These are phyloP conservation scores for Odontocolon sp. DNA, from an alignment of 2,888 invertebrate species.

Conservation along the genomic window DNA sequence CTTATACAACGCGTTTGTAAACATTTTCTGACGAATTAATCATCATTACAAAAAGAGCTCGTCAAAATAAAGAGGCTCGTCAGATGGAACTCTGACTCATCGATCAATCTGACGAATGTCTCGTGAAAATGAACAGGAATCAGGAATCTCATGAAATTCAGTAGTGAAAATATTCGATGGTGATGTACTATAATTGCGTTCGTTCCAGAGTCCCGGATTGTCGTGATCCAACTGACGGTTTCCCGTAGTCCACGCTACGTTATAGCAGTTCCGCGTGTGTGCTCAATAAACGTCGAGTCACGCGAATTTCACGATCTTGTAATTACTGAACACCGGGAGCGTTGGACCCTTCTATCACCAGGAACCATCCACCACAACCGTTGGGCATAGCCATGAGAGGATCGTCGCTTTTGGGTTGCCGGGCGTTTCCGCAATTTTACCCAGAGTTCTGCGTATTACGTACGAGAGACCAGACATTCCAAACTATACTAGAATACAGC, in stretches of 20 bases:
- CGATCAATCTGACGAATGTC: conserved; percentile 13
- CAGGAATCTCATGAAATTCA: background rate
- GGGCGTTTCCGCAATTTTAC: conserved; percentile 55
- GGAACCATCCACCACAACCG: conserved; percentile 21
- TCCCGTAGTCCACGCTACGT: background rate
- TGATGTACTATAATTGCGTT: conserved; percentile 18
- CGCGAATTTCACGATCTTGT: conserved; percentile 57
- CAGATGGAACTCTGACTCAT: background rate
- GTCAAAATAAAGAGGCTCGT: conserved; percentile 1
- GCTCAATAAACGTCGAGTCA: conserved; percentile 52
- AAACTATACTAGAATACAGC: background rate
- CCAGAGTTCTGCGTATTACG: conserved; percentile 11
- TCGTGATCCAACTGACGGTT: conserved; percentile 4
- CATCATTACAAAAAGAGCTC: conserved; percentile 18
- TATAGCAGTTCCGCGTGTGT: conserved; percentile 10
- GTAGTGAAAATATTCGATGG: conserved; percentile 15
- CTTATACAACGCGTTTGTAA: conserved; percentile 20
- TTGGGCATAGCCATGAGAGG: background rate
- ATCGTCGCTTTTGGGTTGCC: conserved; percentile 51
- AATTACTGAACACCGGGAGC: conserved; percentile 48
- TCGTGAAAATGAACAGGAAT: conserved; percentile 26
- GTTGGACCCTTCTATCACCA: conserved; percentile 24
- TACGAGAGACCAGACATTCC: conserved; percentile 11
- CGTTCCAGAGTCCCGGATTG: background rate
- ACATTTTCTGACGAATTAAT: conserved; percentile 38